These are phyloP conservation scores for Thunnus maccoyii DNA, from an alignment of 2,113 vertebrate genomes.

Conservation along the genomic window DNA sequence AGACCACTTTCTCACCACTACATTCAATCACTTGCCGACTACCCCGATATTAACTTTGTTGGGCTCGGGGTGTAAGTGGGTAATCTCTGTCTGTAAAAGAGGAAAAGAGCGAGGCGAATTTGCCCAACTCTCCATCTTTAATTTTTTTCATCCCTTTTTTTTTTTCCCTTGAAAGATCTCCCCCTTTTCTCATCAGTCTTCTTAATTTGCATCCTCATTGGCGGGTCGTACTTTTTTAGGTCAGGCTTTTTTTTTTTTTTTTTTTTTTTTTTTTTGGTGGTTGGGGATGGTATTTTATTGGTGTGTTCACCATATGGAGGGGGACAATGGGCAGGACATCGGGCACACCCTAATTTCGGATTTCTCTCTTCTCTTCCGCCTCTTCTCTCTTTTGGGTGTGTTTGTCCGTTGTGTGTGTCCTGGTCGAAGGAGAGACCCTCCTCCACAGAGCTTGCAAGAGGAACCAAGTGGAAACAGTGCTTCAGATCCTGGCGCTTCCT, in stretches of 20 bases:
- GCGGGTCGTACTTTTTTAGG: constrained; percentile 72
- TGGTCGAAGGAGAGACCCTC: constrained; percentile 93
- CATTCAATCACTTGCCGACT: constrained; percentile 41
- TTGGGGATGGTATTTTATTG: constrained; percentile 71
- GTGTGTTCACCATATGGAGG: constrained; percentile 52
- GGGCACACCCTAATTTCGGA: constrained; percentile 81
- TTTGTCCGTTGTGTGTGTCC: constrained; percentile 75
- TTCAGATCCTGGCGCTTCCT: constrained; percentile 89
- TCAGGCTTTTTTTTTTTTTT: constrained; percentile 53
- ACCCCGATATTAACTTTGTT: constrained; percentile 69
- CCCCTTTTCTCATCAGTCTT: constrained; percentile 70
- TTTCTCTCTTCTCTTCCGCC: constrained; percentile 73
- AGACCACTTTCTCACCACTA: constrained; percentile 46
- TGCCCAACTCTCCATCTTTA: constrained; percentile 58
- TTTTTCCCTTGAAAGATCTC: constrained; percentile 66
- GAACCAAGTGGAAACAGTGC: constrained; percentile 94
- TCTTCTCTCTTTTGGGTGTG: constrained; percentile 69
- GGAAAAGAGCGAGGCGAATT: constrained; percentile 58
- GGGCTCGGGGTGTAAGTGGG: constrained; percentile 51
- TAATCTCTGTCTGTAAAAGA: constrained; percentile 61
- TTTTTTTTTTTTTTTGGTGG: constrained; percentile 40
- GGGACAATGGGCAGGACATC: constrained; percentile 76
- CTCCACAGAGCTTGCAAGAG: constrained; percentile 94
- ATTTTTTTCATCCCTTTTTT: constrained; percentile 46
- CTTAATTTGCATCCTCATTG: constrained; percentile 77